Evolutionary conservation across 2,113 vertebrate genomes (phyloP), one percentile per base, ranked within the genome.

Genomic region (Seriola rivoliana): DNA sequence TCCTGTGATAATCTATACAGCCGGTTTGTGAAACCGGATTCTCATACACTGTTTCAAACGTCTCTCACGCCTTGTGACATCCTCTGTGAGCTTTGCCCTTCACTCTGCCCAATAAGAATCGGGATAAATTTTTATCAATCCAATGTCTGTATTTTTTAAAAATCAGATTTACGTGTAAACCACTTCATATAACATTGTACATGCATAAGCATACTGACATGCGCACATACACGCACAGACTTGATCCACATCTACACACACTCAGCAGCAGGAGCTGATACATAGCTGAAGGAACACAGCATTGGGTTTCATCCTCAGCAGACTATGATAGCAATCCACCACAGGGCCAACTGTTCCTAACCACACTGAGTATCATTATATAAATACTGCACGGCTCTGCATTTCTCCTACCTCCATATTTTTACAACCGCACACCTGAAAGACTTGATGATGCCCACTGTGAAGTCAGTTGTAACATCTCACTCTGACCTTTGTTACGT

Each of bases 1-100:
- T 93, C 91, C 92, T 91, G 92, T 91, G 92, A 82, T 93, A 94
- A 93, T 93, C 92, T 91, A 88, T 80, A 67, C 78, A 74, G 85
- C 81, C 83, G 58, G 85, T 67, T 76, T 74, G 78, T 91, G 91
- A 93, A 94, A 94, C 78, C 23, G 10, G 88, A 94, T 74, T 84
- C 92, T 69, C n/a, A 0, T 70, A 75, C 77, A 57, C 57, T 48
- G 89, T 86, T 86, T 87, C 59, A 87, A 90, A 78, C 85, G n/a
- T 62, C 75, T 78, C 71, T 64, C 73, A 65, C 17, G 62, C 55
- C 86, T 81, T 63, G 73, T 86, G 82, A 89, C 85, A 78, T 81
- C 83, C 73, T 83, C 75, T 52, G 46, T 25, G 64, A 87, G 57
- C 75, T 71, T 42, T 50, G 67, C 67, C 75, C 83, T 83, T 87